phyloP scores from a whole-genome alignment of 2,888 invertebrate species.

The Melitaea athalia region DNA sequence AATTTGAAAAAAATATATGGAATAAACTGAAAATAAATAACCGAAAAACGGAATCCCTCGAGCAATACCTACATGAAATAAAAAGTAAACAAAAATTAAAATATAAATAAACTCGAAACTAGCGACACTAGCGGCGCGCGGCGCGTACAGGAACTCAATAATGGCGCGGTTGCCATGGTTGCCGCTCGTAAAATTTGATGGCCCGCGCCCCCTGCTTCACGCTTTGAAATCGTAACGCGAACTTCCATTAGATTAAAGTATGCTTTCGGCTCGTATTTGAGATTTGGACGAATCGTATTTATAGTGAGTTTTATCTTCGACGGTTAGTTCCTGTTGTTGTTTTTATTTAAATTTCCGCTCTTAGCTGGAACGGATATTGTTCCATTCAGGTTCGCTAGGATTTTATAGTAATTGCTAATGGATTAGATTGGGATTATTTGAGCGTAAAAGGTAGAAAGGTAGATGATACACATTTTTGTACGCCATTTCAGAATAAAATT shows the following conservation, averaged over 20 bases:
- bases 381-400: no score
- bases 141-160: slow-evolving; percentile 50
- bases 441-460: no score
- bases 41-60: no score
- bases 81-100: not conserved
- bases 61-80: not conserved
- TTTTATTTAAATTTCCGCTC: slow-evolving; percentile 1
- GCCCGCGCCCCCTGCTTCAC: slow-evolving; percentile 57
- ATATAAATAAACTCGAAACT: slow-evolving; percentile 5
- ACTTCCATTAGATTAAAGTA: slow-evolving; percentile 46
- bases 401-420: no score
- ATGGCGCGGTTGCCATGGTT: slow-evolving; percentile 71
- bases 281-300: slow-evolving; percentile 26
- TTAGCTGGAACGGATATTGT: not conserved
- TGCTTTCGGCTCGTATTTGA: slow-evolving; percentile 36
- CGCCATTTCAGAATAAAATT: no score
- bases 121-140: slow-evolving; percentile 36
- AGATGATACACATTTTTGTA: no score
- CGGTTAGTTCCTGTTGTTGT: slow-evolving; percentile 1
- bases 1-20: no score
- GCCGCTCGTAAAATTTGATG: slow-evolving; percentile 78
- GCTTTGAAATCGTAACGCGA: slow-evolving; percentile 53
- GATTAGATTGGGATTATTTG: no score
- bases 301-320: slow-evolving; percentile 18
- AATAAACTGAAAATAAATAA: no score